Evolutionary conservation across 2,888 invertebrate species (phyloP).

Genomic region (Drosophila lacicola): DNA sequence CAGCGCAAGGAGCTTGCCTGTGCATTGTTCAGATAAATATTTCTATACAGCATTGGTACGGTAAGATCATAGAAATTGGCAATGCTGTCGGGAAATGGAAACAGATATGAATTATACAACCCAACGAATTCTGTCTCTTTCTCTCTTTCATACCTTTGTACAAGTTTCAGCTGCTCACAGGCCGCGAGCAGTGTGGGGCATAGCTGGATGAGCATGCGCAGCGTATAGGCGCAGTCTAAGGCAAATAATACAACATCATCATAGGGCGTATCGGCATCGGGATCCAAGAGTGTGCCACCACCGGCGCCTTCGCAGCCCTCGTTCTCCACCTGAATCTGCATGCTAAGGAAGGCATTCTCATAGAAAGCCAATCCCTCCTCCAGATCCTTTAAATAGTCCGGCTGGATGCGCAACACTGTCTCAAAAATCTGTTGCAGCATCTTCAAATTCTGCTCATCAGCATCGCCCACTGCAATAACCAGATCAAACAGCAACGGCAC

Average conservation of each 20-base stretch:
- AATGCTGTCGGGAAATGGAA: constrained; percentile 86
- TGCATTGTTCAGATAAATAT: constrained; percentile 85
- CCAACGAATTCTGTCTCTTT: not conserved
- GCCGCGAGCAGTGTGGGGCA: constrained; percentile 86
- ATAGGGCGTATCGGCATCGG: constrained; percentile 84
- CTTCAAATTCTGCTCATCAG: constrained; percentile 87
- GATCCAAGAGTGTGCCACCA: constrained; percentile 68
- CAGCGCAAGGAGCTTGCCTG: constrained; percentile 77
- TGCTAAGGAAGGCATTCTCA: constrained; percentile 85
- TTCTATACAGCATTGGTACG: constrained; percentile 89
- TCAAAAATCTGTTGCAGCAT: constrained; percentile 88
- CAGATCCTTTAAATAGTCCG: constrained; percentile 88
- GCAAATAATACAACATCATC: constrained; percentile 89
- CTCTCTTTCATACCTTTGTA: constrained; percentile 85
- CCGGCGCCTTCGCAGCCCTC: constrained; percentile 82
- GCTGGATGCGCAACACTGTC: constrained; percentile 87
- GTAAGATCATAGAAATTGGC: constrained; percentile 91
- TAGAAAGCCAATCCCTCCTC: constrained; percentile 86
- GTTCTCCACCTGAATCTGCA: constrained; percentile 83
- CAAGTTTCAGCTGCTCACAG: constrained; percentile 87
- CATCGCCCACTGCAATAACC: constrained; percentile 90
- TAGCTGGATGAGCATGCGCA: constrained; percentile 89
- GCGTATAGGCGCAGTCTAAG: constrained; percentile 89
- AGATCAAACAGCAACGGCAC: constrained; percentile 93
- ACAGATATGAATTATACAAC: not conserved